Conservation (phyloP, 2,888 invertebrate species). For the Drosophila infuscata region DNA sequence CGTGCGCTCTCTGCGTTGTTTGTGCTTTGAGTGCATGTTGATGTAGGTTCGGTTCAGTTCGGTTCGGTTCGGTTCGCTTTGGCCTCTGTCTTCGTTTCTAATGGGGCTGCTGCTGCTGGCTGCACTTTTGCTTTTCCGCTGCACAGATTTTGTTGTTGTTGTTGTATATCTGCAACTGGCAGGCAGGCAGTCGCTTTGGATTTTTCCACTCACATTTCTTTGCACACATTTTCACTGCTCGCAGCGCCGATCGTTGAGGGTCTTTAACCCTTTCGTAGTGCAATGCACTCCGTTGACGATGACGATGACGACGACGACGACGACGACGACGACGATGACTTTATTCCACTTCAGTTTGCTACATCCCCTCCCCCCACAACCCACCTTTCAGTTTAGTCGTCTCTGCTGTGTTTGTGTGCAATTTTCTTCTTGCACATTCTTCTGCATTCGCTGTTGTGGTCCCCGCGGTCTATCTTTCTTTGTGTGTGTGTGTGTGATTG, state of each 20-base stretch:
- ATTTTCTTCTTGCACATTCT: conserved; percentile 75
- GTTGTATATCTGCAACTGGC: conserved; percentile 41
- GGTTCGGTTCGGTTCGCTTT: conserved; percentile 53
- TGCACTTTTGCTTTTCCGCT: conserved; percentile 80
- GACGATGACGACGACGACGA: conserved; percentile 38
- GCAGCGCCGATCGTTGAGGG: conserved; percentile 66
- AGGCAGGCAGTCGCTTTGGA: conserved; percentile 45
- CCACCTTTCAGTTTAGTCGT: conserved; percentile 37
- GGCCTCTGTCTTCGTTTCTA: conserved; percentile 55
- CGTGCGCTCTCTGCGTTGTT: conserved; percentile 7
- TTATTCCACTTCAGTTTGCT: conserved; percentile 47
- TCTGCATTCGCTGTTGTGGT: conserved; percentile 39
- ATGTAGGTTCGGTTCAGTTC: conserved; percentile 68
- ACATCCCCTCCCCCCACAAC: conserved; percentile 7
- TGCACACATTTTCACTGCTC: conserved; percentile 57
- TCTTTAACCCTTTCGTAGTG: conserved; percentile 83
- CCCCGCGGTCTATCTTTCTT: not conserved
- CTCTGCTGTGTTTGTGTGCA: conserved; percentile 47
- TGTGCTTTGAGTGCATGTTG: conserved; percentile 50
- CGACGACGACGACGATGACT: conserved; percentile 42
- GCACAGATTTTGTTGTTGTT: conserved; percentile 52
- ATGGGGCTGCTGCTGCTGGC: conserved; percentile 51
- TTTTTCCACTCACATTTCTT: conserved; percentile 78
- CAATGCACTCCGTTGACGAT: conserved; percentile 73
- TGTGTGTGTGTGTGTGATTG: conserved; percentile 34